A percentile compares a stretch with the other conserved stretches of the same genome.
These are phyloP conservation scores for Eira barbara DNA, from an alignment of 2,113 vertebrate genomes.

Conservation along the genomic window DNA sequence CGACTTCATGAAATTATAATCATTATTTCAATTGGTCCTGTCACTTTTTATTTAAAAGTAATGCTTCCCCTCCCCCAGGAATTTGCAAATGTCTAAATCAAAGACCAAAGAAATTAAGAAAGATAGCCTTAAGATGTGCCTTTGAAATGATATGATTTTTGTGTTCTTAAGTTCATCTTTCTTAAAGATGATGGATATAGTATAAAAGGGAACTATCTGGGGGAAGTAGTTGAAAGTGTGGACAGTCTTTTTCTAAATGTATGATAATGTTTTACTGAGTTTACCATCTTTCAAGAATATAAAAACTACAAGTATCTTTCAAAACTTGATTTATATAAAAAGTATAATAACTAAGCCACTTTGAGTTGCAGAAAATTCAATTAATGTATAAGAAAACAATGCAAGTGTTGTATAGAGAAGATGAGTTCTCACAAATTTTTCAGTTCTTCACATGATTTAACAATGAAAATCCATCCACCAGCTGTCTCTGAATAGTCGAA, in stretches of 20 bases:
- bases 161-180: neutral
- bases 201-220: neutral
- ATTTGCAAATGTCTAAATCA: neutral
- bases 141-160: neutral
- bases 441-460: neutral
- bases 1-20: neutral
- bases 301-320: neutral
- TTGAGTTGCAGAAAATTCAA: neutral
- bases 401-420: neutral
- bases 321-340: neutral
- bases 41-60: constrained; percentile 13
- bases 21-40: neutral
- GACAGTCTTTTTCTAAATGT: neutral
- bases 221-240: neutral
- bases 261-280: neutral
- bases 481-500: neutral
- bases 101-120: constrained; percentile 20
- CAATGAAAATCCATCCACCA: neutral
- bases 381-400: neutral
- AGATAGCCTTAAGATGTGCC: neutral
- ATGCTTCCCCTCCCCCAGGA: neutral
- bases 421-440: neutral
- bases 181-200: neutral
- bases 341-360: neutral
- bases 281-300: neutral